Percentiles rank a stretch among this genome's conserved stretches.
Evolutionary conservation across 2,888 invertebrate species (phyloP).

Genomic region (Belgica antarctica): DNA sequence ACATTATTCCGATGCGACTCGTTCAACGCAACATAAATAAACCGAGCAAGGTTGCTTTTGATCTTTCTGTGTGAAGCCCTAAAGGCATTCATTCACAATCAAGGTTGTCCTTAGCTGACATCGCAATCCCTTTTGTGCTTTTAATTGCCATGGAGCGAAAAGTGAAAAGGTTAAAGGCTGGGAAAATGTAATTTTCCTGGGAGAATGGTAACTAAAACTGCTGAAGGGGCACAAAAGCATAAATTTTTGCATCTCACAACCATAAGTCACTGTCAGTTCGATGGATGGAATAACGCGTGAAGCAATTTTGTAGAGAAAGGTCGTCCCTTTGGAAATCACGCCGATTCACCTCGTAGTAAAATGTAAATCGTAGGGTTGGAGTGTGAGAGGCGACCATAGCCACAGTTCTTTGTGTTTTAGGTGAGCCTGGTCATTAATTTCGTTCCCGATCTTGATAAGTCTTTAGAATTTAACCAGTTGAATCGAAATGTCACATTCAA

Average conservation of each 20-base stretch:
- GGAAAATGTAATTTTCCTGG: not conserved
- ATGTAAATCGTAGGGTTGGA: too few species aligned
- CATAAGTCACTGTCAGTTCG: slow-evolving; percentile 17
- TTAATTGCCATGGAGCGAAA: slow-evolving; percentile 17
- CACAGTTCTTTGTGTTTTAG: too few species aligned
- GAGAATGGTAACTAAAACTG: not conserved
- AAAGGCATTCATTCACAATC: too few species aligned
- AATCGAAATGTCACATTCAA: too few species aligned
- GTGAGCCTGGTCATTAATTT: too few species aligned
- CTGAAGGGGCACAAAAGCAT: not conserved
- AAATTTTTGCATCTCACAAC: not conserved
- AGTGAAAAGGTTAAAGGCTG: slow-evolving; percentile 3
- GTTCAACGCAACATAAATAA: not conserved
- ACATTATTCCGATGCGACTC: not conserved
- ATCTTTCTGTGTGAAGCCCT: slow-evolving; percentile 23
- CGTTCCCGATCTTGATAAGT: too few species aligned
- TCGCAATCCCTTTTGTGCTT: not conserved
- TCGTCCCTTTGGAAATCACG: too few species aligned
- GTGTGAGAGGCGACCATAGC: too few species aligned
- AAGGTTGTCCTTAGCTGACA: not conserved
- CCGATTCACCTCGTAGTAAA: not conserved
- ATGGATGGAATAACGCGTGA: not conserved
- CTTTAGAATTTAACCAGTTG: too few species aligned
- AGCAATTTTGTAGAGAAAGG: too few species aligned
- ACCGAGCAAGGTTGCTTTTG: slow-evolving; percentile 17